Percentiles rank a stretch among this genome's conserved stretches.
These are phyloP conservation scores for Drosophila suzukii DNA, from an alignment of 1,140 invertebrate species.

Conservation along the genomic window DNA sequence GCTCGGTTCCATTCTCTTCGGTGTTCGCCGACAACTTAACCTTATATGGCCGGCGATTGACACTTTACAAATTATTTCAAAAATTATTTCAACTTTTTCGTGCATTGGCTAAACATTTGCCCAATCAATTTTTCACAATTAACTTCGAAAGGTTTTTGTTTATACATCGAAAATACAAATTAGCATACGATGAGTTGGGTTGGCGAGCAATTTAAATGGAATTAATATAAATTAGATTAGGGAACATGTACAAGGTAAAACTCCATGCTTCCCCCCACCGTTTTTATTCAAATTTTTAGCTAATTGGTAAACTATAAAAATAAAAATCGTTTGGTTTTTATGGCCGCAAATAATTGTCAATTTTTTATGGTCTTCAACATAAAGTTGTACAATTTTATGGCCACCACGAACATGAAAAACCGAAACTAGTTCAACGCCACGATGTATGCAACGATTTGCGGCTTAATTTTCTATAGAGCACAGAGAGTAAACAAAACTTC, in stretches of 20 bases:
- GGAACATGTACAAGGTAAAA: slow-evolving; percentile 7
- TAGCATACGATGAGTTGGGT: slow-evolving; percentile 30
- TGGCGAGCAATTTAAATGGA: slow-evolving; percentile 56
- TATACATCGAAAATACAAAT: slow-evolving; percentile 47
- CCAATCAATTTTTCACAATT: slow-evolving; percentile 77
- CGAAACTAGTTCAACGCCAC: slow-evolving; percentile 41
- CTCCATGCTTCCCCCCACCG: neutral
- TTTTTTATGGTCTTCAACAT: slow-evolving; percentile 55
- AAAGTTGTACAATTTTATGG: slow-evolving; percentile 52
- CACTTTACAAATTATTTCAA: slow-evolving; percentile 63
- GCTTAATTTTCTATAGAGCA: slow-evolving; percentile 11
- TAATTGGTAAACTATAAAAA: slow-evolving; percentile 63
- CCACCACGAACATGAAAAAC: neutral
- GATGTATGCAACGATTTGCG: slow-evolving; percentile 44
- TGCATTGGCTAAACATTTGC: slow-evolving; percentile 61
- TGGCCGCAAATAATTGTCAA: slow-evolving; percentile 69
- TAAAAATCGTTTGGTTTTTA: slow-evolving; percentile 68
- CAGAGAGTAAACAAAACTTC: slow-evolving; percentile 59
- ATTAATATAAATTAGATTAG: slow-evolving; percentile 68
- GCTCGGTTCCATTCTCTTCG: slow-evolving; percentile 57
- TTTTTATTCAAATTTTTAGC: slow-evolving; percentile 48
- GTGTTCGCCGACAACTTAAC: slow-evolving; percentile 32
- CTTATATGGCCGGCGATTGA: slow-evolving; percentile 56
- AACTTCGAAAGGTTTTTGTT: slow-evolving; percentile 55
- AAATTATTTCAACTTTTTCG: slow-evolving; percentile 53